These are phyloP conservation scores for Oreortyx pictus DNA, from an alignment of 2,797 vertebrate species.

Conservation along the genomic window DNA sequence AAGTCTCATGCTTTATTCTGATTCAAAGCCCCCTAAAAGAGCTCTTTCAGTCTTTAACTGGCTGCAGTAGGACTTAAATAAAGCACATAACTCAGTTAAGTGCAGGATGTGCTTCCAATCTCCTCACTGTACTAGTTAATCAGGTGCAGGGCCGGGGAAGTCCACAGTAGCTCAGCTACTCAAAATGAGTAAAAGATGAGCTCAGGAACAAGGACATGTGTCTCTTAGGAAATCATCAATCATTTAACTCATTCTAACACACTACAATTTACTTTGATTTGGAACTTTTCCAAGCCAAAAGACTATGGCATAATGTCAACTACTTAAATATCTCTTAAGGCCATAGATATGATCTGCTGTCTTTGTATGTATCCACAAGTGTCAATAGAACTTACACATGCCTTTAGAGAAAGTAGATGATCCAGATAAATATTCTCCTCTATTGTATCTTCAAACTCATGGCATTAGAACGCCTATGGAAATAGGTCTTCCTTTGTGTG, in stretches of 20 bases:
- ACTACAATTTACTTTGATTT: slow-evolving; percentile 35
- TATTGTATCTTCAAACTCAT: neutral
- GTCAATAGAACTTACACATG: neutral
- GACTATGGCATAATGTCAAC: neutral
- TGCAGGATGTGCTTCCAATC: neutral
- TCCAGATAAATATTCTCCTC: neutral
- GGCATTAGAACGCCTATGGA: neutral
- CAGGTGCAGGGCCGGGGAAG: neutral
- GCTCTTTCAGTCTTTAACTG: neutral
- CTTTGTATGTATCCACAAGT: neutral
- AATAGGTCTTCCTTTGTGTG: neutral
- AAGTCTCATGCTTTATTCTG: neutral
- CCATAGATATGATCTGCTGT: neutral
- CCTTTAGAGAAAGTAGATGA: neutral
- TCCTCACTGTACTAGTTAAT: neutral
- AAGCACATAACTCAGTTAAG: neutral
- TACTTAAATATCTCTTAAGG: neutral
- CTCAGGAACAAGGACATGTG: neutral
- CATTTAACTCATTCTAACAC: neutral
- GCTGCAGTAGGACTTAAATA: neutral
- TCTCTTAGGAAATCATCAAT: neutral
- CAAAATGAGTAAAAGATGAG: neutral
- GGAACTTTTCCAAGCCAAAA: slow-evolving; percentile 29
- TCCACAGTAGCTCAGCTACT: neutral
- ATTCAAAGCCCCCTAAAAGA: neutral